A percentile compares a stretch with the other conserved stretches of the same genome.
Evolutionary conservation across 2,888 invertebrate species (phyloP).

Genomic region (Acanthosepion pharaonis): DNA sequence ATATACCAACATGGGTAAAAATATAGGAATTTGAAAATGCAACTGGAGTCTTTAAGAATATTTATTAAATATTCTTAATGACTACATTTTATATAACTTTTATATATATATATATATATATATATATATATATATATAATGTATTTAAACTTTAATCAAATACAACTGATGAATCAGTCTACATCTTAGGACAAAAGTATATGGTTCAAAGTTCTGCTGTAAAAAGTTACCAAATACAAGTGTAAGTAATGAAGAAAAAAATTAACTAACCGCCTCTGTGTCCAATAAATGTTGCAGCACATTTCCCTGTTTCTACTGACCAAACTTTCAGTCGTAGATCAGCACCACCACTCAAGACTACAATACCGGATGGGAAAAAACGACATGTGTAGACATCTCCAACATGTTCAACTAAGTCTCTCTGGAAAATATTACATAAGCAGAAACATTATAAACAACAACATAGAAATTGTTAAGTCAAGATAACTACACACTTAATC

Average conservation of each 20-base stretch:
- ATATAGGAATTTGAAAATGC: no score
- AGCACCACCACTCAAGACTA: constrained; percentile 81
- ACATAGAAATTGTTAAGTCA: background rate
- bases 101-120: no score
- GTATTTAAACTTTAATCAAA: background rate
- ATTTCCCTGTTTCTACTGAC: constrained; percentile 82
- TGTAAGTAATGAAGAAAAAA: background rate
- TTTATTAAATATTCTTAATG: no score
- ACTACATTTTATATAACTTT: background rate
- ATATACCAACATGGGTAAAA: background rate
- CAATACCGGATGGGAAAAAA: constrained; percentile 84
- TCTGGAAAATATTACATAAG: constrained; percentile 60
- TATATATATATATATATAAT: background rate
- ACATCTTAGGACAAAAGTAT: no score
- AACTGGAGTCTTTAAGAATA: no score
- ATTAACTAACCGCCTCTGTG: constrained; percentile 78
- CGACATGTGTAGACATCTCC: constrained; percentile 82
- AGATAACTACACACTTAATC: background rate
- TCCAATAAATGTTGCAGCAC: constrained; percentile 81
- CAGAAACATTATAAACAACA: background rate
- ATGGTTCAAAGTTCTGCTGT: no score
- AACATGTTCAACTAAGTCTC: constrained; percentile 79
- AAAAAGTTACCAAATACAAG: background rate
- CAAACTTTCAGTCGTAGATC: constrained; percentile 83
- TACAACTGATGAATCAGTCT: background rate